phyloP scores from a whole-genome alignment of 2,888 invertebrate species.

The Netelia virgata region DNA sequence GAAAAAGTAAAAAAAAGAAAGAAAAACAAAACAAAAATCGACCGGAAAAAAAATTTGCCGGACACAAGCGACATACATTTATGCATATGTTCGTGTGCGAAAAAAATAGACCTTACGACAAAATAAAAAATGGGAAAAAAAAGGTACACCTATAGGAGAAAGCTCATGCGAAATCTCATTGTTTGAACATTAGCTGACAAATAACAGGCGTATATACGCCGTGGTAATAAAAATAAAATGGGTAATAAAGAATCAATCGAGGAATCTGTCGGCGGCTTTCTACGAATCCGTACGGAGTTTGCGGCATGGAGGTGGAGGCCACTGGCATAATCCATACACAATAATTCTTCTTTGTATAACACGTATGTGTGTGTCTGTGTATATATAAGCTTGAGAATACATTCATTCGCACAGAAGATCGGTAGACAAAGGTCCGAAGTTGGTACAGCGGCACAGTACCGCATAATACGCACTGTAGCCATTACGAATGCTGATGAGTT shows the following conservation, averaged over 20 bases:
- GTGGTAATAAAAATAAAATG: constrained; percentile 20
- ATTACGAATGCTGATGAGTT: constrained; percentile 69
- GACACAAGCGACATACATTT: constrained; percentile 12
- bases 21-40: background rate
- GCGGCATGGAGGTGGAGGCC: constrained; percentile 40
- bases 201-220: constrained; percentile 15
- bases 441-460: constrained; percentile 15
- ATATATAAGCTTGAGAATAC: constrained; percentile 10
- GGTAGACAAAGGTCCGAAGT: constrained; percentile 50
- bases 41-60: constrained; percentile 31
- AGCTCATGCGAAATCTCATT: background rate
- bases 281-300: background rate
- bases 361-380: background rate
- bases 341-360: background rate
- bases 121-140: background rate
- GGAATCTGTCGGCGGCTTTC: constrained; percentile 34
- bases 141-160: background rate
- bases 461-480: constrained; percentile 47
- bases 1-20: background rate
- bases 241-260: constrained; percentile 37
- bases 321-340: constrained; percentile 16
- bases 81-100: background rate
- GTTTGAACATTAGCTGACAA: background rate
- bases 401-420: constrained; percentile 31
- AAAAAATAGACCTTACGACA: background rate